phyloP scores from a whole-genome alignment of 2,113 vertebrate species.

The Tretioscincus oriximinensis region DNA sequence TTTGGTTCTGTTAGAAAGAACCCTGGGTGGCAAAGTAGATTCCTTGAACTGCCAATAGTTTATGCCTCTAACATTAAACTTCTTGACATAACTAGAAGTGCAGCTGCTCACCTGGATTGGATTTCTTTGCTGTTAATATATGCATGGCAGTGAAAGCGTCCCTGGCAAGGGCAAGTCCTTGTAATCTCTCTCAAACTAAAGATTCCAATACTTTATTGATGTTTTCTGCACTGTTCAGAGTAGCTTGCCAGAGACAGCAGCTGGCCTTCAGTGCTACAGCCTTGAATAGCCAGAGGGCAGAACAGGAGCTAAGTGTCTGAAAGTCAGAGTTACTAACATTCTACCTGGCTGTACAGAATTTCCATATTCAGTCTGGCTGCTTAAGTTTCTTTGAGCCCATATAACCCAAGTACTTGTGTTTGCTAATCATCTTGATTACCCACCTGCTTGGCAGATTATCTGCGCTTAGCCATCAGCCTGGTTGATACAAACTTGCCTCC shows the following conservation, averaged over 20 bases:
- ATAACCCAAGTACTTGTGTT: not conserved
- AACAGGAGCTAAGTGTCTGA: not conserved
- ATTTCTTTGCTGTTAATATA: not conserved
- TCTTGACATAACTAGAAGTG: not conserved
- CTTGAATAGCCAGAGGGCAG: not conserved
- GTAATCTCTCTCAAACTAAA: not conserved
- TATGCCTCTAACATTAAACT: conserved; percentile 15
- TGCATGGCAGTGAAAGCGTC: not conserved
- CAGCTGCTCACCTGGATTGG: conserved; percentile 11
- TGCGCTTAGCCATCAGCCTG: not conserved
- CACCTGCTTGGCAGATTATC: not conserved
- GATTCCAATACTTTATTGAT: not conserved
- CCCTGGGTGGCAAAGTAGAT: not conserved
- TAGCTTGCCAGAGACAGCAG: not conserved
- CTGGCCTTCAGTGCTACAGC: not conserved
- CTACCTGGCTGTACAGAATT: not conserved
- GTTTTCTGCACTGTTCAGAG: not conserved
- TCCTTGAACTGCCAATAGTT: not conserved
- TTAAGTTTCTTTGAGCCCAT: not conserved
- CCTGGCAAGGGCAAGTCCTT: not conserved
- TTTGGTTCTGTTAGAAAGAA: not conserved
- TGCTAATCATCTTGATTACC: not conserved
- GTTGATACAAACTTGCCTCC: not conserved
- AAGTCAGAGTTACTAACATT: not conserved
- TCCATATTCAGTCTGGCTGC: not conserved